Conservation (phyloP, 2,797 vertebrate genomes). For the Brachyalestes nurse region DNA sequence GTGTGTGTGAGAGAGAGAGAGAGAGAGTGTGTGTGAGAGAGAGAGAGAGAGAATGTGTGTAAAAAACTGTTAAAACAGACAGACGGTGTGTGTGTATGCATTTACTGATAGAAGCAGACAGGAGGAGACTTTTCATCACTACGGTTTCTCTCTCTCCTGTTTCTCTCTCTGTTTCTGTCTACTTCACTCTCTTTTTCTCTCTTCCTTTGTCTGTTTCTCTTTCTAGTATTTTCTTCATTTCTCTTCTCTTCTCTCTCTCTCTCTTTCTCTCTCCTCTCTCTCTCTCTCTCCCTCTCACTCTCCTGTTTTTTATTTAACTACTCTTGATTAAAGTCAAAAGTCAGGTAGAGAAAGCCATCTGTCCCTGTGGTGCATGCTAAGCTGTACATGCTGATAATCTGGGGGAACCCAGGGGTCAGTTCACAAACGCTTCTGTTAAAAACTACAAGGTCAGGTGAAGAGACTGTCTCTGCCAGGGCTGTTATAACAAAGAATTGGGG, state of each 20-base stretch:
- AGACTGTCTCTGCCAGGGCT: slow-evolving; percentile 6
- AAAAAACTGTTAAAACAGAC: background rate
- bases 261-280: background rate
- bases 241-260: background rate
- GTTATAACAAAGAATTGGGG: background rate
- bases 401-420: slow-evolving; percentile 32
- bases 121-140: too few relatives aligned
- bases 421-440: slow-evolving; percentile 30
- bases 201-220: background rate
- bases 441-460: slow-evolving; percentile 30
- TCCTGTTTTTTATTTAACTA: slow-evolving; percentile 24
- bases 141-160: too few relatives aligned
- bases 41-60: background rate
- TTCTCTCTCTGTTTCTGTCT: background rate
- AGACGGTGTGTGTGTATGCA: background rate
- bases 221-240: background rate
- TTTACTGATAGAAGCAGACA: too few relatives aligned
- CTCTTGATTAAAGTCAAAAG: slow-evolving; percentile 48
- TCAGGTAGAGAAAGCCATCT: slow-evolving; percentile 53
- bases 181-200: background rate
- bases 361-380: slow-evolving; percentile 46
- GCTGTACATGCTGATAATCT: slow-evolving; percentile 50
- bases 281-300: background rate
- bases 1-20: background rate
- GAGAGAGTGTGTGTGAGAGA: background rate